Conservation (phyloP, 2,113 vertebrate genomes). For the Mesembrinibis cayennensis region DNA sequence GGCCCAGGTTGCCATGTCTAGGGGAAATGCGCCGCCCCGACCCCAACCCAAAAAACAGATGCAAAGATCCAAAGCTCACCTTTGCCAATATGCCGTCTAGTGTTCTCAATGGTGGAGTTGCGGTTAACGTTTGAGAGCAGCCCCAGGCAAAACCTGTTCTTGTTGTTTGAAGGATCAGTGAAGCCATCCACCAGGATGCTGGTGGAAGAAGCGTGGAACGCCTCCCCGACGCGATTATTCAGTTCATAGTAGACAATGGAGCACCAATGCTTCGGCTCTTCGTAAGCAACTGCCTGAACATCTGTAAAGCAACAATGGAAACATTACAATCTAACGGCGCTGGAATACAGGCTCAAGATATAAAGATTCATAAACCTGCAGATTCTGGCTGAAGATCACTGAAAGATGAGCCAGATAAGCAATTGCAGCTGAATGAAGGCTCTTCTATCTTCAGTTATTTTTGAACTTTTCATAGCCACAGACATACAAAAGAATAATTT, state of each 20-base stretch:
- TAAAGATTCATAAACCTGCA: neutral
- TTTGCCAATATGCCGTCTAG: constrained; percentile 96
- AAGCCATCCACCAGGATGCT: constrained; percentile 97
- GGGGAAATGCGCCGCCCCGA: accelerated
- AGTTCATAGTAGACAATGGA: constrained; percentile 99
- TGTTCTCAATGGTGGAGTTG: constrained; percentile 99
- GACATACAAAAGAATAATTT: neutral
- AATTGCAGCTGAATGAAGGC: neutral
- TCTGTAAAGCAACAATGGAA: constrained; percentile 78
- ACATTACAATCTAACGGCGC: neutral
- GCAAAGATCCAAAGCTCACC: constrained; percentile 67
- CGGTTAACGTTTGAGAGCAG: constrained; percentile 98
- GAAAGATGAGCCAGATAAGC: neutral
- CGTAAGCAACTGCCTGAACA: constrained; percentile 95
- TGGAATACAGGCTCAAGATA: neutral
- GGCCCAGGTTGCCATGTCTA: neutral
- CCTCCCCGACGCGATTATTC: constrained; percentile 96
- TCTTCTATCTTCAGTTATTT: neutral
- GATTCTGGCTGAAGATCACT: neutral
- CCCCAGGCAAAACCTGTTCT: constrained; percentile 97
- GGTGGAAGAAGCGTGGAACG: constrained; percentile 96
- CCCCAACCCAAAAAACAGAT: accelerated
- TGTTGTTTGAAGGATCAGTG: constrained; percentile 98
- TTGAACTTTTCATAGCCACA: neutral
- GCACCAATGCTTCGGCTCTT: constrained; percentile 99